Evolutionary conservation across 2,797 vertebrate genomes (phyloP).

Genomic region (Ibycter americanus): DNA sequence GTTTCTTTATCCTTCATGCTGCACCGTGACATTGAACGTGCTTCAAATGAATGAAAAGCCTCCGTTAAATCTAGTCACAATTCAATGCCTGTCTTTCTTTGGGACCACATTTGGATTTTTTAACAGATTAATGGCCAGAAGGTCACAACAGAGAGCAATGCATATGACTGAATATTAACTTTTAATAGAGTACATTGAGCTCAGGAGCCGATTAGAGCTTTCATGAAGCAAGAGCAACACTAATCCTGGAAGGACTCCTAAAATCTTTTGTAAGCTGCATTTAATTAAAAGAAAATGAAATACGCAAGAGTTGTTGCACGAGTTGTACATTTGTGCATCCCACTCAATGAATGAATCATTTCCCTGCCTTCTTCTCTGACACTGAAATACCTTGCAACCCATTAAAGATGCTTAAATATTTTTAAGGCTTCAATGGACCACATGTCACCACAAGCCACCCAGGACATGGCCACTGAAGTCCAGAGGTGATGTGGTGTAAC

Average conservation of each 20-base stretch:
- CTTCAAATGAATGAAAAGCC: slow-evolving; percentile 37
- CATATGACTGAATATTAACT: slow-evolving; percentile 1
- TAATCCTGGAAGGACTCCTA: slow-evolving; percentile 38
- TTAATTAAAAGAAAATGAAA: slow-evolving; percentile 57
- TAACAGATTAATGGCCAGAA: slow-evolving; percentile 33
- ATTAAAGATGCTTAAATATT: slow-evolving; percentile 11
- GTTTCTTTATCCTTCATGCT: not conserved
- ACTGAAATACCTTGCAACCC: slow-evolving; percentile 36
- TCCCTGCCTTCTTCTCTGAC: slow-evolving; percentile 31
- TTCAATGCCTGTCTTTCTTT: slow-evolving; percentile 12
- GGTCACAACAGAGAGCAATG: slow-evolving; percentile 16
- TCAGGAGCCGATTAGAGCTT: not conserved
- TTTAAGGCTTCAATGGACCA: not conserved
- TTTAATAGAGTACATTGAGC: not conserved
- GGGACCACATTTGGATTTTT: not conserved
- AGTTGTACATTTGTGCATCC: slow-evolving; percentile 53
- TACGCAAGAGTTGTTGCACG: slow-evolving; percentile 31
- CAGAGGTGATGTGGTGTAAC: not conserved
- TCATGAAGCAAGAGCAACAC: not conserved
- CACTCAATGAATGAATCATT: slow-evolving; percentile 67
- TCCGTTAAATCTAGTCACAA: not conserved
- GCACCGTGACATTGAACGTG: not conserved
- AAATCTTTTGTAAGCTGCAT: slow-evolving; percentile 49
- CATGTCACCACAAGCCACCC: not conserved
- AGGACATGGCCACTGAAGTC: not conserved